phyloP scores from a whole-genome alignment of 2,888 invertebrate genomes.

The Willowsia nigromaculata region DNA sequence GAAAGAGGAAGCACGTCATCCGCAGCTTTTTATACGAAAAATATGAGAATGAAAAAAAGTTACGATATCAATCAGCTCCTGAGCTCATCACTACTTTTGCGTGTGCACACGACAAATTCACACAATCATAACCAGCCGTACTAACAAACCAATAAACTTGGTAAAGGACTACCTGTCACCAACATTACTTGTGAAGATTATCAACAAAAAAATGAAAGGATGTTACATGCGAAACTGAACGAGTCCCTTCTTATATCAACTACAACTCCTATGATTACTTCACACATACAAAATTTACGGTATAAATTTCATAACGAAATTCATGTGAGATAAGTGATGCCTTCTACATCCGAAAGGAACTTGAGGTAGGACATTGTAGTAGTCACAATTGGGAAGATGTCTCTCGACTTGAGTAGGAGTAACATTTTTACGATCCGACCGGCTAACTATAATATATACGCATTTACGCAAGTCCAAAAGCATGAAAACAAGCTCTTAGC shows the following conservation, averaged over 20 bases:
- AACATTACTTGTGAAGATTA: background rate
- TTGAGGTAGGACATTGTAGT: slow-evolving; percentile 41
- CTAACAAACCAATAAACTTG: background rate
- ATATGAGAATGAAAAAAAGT: background rate
- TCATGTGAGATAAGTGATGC: slow-evolving; percentile 16
- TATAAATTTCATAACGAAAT: background rate
- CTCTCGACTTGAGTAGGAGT: background rate
- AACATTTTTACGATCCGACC: background rate
- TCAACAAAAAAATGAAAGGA: slow-evolving; percentile 25
- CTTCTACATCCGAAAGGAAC: slow-evolving; percentile 44
- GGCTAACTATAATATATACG: background rate
- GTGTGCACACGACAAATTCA: background rate
- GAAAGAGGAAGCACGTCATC: background rate
- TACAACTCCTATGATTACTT: too few relatives aligned
- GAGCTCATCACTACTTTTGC: background rate
- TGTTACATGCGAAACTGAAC: background rate
- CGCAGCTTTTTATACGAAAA: background rate
- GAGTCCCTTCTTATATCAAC: background rate
- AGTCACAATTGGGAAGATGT: background rate
- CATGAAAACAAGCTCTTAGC: background rate
- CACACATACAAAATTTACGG: too few relatives aligned
- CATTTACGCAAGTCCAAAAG: slow-evolving; percentile 20
- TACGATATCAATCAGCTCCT: background rate
- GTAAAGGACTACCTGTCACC: slow-evolving; percentile 20
- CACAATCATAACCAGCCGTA: background rate